Evolutionary conservation across 2,888 invertebrate species (phyloP).

Genomic region (Slavum lentiscoides): DNA sequence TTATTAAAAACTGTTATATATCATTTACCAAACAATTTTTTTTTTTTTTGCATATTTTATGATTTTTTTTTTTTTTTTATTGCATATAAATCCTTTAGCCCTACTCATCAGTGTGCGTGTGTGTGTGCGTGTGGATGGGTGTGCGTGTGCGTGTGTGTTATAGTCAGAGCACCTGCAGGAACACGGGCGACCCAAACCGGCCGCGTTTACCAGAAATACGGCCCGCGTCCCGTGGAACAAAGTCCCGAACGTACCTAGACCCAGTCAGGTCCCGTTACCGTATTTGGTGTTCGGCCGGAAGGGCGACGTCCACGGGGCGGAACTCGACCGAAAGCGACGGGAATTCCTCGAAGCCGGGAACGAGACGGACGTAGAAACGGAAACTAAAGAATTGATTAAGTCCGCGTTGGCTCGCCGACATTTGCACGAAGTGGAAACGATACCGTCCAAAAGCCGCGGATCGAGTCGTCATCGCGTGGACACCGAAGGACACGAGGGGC

Average conservation of each 20-base stretch:
- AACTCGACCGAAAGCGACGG: slow-evolving; percentile 17
- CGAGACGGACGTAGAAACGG: slow-evolving; percentile 43
- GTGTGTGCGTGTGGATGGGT: slow-evolving; percentile 8
- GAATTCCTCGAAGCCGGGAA: slow-evolving; percentile 44
- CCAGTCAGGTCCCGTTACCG: slow-evolving; percentile 81
- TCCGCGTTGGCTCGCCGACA: slow-evolving; percentile 41
- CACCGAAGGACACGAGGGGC: slow-evolving; percentile 40
- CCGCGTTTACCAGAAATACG: slow-evolving; percentile 61
- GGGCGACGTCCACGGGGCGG: not conserved
- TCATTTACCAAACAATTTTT: too few species aligned
- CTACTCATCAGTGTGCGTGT: slow-evolving; percentile 20
- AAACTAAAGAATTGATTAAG: slow-evolving; percentile 35
- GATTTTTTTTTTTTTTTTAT: too few species aligned
- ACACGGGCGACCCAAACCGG: slow-evolving; percentile 59
- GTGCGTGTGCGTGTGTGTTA: slow-evolving; percentile 43
- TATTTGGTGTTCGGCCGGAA: slow-evolving; percentile 77
- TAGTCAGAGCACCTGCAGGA: slow-evolving; percentile 43
- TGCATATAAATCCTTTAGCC: too few species aligned
- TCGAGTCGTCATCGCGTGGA: slow-evolving; percentile 16
- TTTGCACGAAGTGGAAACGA: slow-evolving; percentile 39
- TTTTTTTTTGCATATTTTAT: too few species aligned
- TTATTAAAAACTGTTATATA: too few species aligned
- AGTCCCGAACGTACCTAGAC: slow-evolving; percentile 83
- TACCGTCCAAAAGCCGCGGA: slow-evolving; percentile 29
- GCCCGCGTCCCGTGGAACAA: slow-evolving; percentile 82